phyloP scores from a whole-genome alignment of 2,797 vertebrate genomes.

The Coregonus sp. region DNA sequence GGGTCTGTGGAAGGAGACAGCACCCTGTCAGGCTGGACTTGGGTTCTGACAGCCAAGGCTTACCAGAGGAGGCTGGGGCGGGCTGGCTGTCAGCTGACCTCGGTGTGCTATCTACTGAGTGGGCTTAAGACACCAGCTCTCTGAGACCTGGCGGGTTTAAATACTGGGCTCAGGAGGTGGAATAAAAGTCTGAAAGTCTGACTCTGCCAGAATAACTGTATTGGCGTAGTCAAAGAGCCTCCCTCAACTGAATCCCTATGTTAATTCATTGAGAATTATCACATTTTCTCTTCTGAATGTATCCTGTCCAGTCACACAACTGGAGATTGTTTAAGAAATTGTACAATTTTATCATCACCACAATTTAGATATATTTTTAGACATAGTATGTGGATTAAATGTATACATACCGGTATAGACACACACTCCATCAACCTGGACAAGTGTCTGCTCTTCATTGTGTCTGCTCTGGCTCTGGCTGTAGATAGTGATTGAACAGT shows the following conservation, averaged over 20 bases:
- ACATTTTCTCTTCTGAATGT: too few species aligned
- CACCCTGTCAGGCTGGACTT: neutral
- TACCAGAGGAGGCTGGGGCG: constrained; percentile 1
- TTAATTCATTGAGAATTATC: too few species aligned
- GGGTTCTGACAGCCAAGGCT: constrained; percentile 5
- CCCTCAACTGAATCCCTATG: too few species aligned
- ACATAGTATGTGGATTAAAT: too few species aligned
- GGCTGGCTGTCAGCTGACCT: constrained; percentile 43
- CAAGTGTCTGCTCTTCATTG: neutral
- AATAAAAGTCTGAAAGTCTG: neutral
- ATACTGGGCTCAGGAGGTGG: neutral
- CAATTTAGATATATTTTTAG: too few species aligned
- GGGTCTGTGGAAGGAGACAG: constrained; percentile 3
- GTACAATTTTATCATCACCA: too few species aligned
- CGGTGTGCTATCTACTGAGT: constrained; percentile 45
- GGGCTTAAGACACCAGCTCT: constrained; percentile 35
- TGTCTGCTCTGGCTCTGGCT: neutral
- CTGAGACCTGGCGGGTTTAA: neutral
- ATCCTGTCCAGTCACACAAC: too few species aligned
- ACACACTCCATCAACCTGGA: too few species aligned
- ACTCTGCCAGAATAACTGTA: neutral
- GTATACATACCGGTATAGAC: too few species aligned
- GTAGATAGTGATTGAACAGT: neutral
- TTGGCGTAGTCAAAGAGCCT: neutral
- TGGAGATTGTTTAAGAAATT: too few species aligned